These are phyloP conservation scores for Drosophila picticornis DNA, from an alignment of 2,888 invertebrate species.

Conservation along the genomic window DNA sequence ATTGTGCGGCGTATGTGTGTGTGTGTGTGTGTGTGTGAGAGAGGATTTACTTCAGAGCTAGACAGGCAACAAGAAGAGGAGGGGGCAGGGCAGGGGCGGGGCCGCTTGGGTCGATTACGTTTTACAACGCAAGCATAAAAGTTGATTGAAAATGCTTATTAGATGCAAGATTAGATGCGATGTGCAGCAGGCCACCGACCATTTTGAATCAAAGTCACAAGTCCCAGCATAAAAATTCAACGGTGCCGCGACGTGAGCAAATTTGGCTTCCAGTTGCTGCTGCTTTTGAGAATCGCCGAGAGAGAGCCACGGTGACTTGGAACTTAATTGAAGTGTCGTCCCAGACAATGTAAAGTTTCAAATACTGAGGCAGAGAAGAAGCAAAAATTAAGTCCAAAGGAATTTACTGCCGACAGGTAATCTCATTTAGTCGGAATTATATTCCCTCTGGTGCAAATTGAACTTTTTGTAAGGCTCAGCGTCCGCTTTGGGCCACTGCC, in stretches of 20 bases:
- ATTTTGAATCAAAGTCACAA: conserved; percentile 64
- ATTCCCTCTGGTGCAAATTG: conserved; percentile 56
- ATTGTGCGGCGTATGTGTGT: conserved; percentile 64
- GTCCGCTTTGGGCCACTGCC: not conserved
- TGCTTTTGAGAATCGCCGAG: conserved; percentile 6
- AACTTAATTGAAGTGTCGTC: conserved; percentile 77
- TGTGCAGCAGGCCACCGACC: conserved; percentile 55
- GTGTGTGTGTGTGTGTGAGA: conserved; percentile 7
- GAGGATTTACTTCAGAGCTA: conserved; percentile 27
- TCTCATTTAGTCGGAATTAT: conserved; percentile 71
- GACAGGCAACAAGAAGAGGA: conserved; percentile 6
- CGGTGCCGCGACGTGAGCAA: conserved; percentile 79
- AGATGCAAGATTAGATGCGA: conserved; percentile 84
- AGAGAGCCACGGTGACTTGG: not conserved
- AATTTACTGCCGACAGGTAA: conserved; percentile 75
- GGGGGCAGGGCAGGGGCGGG: conserved; percentile 19
- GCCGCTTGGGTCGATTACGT: conserved; percentile 75
- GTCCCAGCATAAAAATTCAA: conserved; percentile 75
- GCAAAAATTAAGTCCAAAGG: conserved; percentile 63
- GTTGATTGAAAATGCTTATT: conserved; percentile 85
- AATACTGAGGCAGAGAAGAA: conserved; percentile 29
- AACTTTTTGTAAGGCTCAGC: conserved; percentile 50
- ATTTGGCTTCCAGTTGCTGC: conserved; percentile 53
- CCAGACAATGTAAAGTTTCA: conserved; percentile 61
- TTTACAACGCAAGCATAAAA: conserved; percentile 83